Evolutionary conservation across 2,797 vertebrate genomes (phyloP), one percentile per base, ranked within the genome.

Genomic region (Microctenopoma steveboyesi): DNA sequence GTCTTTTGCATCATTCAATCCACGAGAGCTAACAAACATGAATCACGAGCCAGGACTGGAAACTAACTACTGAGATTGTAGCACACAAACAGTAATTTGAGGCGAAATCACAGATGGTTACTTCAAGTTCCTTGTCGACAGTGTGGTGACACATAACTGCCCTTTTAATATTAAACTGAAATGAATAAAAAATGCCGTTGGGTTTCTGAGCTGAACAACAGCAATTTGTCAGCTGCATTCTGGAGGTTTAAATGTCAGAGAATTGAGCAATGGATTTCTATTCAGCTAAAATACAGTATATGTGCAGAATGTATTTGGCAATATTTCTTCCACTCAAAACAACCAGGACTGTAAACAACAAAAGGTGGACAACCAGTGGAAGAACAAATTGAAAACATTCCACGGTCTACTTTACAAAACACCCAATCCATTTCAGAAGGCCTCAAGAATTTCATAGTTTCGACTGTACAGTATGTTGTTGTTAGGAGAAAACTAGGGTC

Each of bases 251-350:
- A 66, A 63, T 54, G 57, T 61, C 63, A 53, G 54, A 78, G 68
- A 30, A 61, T 0, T 55, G 48, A 76, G 80, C 54, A 58, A 33
- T 58, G 28, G 22, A 48, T 81, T 61, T 74, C 58, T 64, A 77
- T 65, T 90, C 91, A 85, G 91, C 93, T 69, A 39, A 83, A 94
- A 89, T 91, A 93, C 90, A 91, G 85, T 87, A 91, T 57, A 62
- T 87, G 61, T 91, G 92, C 88, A 93, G 86, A 88, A 89, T 91
- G 92, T 83, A 91, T 93, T 98, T 98, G 96, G 96, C 96, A 97
- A 97, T 84, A 91, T 90, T 89, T 81, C 77, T 84, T 89, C 79
- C 78, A 78, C 83, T 88, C 70, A 76, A 85, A 81, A 88, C 73
- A 69, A 84, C 35, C 30, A 79, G 83, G 74, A 93, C 88, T 92